phyloP scores from a whole-genome alignment of 1,140 invertebrate genomes.

The Eriocheir sinensis region DNA sequence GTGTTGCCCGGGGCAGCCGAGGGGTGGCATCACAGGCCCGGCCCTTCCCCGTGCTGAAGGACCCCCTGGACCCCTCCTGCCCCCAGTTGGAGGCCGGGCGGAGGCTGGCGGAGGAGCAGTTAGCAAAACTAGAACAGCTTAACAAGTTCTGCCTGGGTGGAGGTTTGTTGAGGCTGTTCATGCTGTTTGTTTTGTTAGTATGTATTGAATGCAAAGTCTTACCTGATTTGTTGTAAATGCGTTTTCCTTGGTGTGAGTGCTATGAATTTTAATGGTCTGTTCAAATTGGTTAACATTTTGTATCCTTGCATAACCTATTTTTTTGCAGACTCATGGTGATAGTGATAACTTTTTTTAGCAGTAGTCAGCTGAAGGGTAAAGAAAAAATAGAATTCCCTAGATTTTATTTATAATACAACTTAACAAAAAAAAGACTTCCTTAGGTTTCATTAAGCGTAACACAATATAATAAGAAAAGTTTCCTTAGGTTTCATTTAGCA shows the following conservation, averaged over 20 bases:
- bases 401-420: too few species aligned
- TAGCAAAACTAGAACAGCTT: slow-evolving; percentile 42
- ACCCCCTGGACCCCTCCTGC: slow-evolving; percentile 51
- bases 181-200: neutral
- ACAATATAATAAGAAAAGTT: too few species aligned
- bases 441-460: too few species aligned
- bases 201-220: neutral
- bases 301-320: too few species aligned
- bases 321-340: too few species aligned
- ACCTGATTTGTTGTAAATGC: neutral
- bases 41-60: slow-evolving; percentile 56
- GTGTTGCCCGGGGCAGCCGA: neutral
- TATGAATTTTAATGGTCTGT: neutral
- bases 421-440: too few species aligned
- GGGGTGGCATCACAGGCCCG: neutral
- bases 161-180: slow-evolving; percentile 9
- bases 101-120: slow-evolving; percentile 38
- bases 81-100: slow-evolving; percentile 48
- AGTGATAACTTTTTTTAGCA: too few species aligned
- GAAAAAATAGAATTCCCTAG: too few species aligned
- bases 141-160: slow-evolving; percentile 42
- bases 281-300: neutral
- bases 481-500: too few species aligned
- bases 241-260: neutral
- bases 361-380: too few species aligned